These are phyloP conservation scores for Bombus cullumanus DNA, from an alignment of 1,140 invertebrate species.

Conservation along the genomic window DNA sequence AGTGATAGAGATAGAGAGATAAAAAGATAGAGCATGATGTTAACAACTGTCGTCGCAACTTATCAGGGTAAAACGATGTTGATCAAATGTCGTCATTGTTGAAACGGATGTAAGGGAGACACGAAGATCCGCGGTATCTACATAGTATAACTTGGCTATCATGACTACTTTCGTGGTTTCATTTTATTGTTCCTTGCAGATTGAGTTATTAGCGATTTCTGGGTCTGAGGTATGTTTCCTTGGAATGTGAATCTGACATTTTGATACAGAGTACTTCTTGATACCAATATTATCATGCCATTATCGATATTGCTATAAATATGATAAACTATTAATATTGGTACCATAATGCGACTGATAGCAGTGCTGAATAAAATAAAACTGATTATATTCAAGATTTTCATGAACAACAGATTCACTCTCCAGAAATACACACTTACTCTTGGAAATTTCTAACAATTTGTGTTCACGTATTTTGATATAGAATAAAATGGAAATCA, in stretches of 20 bases:
- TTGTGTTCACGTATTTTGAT: not conserved
- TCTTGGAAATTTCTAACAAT: not conserved
- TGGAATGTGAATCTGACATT: not conserved
- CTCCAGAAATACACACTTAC: not conserved
- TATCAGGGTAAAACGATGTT: conserved; percentile 10
- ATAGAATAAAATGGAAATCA: not conserved
- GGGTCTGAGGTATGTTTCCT: not conserved
- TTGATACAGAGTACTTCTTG: not conserved
- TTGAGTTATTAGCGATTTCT: not conserved
- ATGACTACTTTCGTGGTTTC: not conserved
- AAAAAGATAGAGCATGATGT: conserved; percentile 36
- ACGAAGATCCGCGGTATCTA: conserved; percentile 51
- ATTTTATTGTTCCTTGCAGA: not conserved
- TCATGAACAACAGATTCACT: not conserved
- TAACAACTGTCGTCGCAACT: conserved; percentile 1
- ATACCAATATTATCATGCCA: too few species aligned
- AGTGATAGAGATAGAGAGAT: conserved; percentile 20
- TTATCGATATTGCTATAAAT: too few species aligned
- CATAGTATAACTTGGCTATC: not conserved
- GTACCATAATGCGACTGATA: too few species aligned
- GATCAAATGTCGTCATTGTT: not conserved
- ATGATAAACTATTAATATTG: not conserved
- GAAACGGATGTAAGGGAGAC: conserved; percentile 41
- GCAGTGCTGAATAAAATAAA: too few species aligned
- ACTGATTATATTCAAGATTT: not conserved